Base-by-base conservation (phyloP, 2,113 vertebrate species). In the Bostrychus sinensis region DNA sequence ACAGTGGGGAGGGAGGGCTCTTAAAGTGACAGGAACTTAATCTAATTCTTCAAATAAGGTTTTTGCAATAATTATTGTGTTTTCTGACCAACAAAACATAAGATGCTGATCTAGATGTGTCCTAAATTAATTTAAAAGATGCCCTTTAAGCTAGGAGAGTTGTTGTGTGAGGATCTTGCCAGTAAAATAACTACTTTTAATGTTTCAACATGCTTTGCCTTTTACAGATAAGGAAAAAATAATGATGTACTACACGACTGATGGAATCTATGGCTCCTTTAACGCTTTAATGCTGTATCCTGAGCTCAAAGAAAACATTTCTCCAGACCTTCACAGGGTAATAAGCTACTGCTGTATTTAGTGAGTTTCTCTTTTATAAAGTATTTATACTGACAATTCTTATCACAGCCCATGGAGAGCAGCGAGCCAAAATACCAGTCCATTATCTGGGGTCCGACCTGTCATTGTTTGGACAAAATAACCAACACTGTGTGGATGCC, bases 391-490 rank as follows among this genome's bases (percentile, higher is more conserved):
- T 16, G 3, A 1, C 26, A 32, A 32, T 20, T 9, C 10, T 51
- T n/a, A n/a, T 11, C 20, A n/a, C 1, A 72, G 72, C 34, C 34
- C 3, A 64, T 60, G 7, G 37, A 48, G 92, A 94, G 42, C 41
- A 45, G 37, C 17, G 94, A 96, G 77, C 88, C 72, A 41, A 89
- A 83, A 54, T 95, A 94, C 34, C 86, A 89, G 0, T 92, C 93
- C 73, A 93, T 94, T 67, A 93, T 98, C 62, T 98, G 95, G 95
- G 95, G 95, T 19, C 95, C 95, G 0, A 97, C 94, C 0, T 96
- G 95, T 16, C 94, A 96, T 1, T 93, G 94, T 22, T 83, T 94
- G 0, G 95, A 97, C 56, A 93, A 93, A 34, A 93, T 97, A 1
- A 91, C 93, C 0, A 93, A 95, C 53, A 86, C 87, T 17, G 93